Conservation (phyloP, 1,140 invertebrate species). For the Heliconius himera region DNA sequence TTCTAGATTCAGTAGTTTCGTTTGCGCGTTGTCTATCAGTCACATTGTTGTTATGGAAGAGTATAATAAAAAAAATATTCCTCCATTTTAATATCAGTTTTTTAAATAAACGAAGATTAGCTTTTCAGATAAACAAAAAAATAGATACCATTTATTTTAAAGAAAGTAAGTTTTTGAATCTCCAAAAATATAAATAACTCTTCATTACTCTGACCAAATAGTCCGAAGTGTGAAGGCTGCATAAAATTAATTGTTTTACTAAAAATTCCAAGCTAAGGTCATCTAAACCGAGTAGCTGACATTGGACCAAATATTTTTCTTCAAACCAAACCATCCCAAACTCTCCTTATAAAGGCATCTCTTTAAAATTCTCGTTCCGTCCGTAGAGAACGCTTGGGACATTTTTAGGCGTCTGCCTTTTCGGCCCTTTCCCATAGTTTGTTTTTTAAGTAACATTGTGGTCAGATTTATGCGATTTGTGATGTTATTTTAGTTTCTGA, state of each 20-base stretch:
- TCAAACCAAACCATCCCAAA: slow-evolving; percentile 40
- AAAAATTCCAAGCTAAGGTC: neutral
- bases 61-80: too few relatives aligned
- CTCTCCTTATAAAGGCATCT: slow-evolving; percentile 61
- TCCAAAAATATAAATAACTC: too few relatives aligned
- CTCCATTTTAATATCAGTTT: too few relatives aligned
- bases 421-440: slow-evolving; percentile 59
- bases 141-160: too few relatives aligned
- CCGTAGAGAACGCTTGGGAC: slow-evolving; percentile 54
- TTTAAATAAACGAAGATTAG: too few relatives aligned
- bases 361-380: slow-evolving; percentile 72
- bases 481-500: slow-evolving; percentile 16
- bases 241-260: slow-evolving; percentile 7
- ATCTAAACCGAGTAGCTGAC: neutral
- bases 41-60: too few relatives aligned
- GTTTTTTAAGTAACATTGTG: slow-evolving; percentile 49
- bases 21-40: too few relatives aligned
- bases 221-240: neutral
- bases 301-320: neutral
- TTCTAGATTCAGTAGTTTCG: too few relatives aligned
- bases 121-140: too few relatives aligned
- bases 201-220: neutral
- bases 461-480: slow-evolving; percentile 49
- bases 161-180: too few relatives aligned
- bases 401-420: slow-evolving; percentile 64